Evolutionary conservation across 2,797 vertebrate genomes (phyloP).

Genomic region (Tympanoctomys barrerae): DNA sequence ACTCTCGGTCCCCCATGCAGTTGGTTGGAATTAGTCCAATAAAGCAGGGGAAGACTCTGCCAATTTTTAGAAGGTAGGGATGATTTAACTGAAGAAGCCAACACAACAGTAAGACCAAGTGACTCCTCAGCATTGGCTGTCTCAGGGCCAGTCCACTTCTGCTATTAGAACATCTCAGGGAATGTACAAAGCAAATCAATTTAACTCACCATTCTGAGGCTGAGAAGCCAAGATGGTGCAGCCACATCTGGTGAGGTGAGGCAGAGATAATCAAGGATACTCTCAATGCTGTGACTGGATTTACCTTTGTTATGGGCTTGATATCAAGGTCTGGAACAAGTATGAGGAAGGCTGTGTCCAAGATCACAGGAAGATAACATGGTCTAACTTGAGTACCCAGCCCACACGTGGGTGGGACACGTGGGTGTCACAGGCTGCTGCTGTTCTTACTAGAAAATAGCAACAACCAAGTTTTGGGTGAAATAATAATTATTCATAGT

Average conservation of each 20-base stretch:
- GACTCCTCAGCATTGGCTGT: neutral
- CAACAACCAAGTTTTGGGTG: neutral
- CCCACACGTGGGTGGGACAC: too few relatives aligned
- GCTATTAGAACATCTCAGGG: neutral
- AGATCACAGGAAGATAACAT: neutral
- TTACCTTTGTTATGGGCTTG: neutral
- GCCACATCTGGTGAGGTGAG: neutral
- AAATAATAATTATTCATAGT: neutral
- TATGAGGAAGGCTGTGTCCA: neutral
- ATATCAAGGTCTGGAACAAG: neutral
- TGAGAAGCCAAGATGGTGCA: neutral
- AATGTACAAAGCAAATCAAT: neutral
- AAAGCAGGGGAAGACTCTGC: neutral
- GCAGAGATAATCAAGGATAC: neutral
- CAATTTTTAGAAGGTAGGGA: neutral
- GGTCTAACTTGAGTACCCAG: rapidly evolving
- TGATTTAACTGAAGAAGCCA: neutral
- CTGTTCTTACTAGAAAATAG: neutral
- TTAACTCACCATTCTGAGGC: neutral
- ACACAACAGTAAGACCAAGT: neutral
- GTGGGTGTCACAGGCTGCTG: neutral
- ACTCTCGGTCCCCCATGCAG: neutral
- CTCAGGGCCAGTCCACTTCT: neutral
- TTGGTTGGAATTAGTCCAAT: neutral
- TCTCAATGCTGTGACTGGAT: neutral